Conservation (phyloP, 2,888 invertebrate genomes). For the Seira ritae region DNA sequence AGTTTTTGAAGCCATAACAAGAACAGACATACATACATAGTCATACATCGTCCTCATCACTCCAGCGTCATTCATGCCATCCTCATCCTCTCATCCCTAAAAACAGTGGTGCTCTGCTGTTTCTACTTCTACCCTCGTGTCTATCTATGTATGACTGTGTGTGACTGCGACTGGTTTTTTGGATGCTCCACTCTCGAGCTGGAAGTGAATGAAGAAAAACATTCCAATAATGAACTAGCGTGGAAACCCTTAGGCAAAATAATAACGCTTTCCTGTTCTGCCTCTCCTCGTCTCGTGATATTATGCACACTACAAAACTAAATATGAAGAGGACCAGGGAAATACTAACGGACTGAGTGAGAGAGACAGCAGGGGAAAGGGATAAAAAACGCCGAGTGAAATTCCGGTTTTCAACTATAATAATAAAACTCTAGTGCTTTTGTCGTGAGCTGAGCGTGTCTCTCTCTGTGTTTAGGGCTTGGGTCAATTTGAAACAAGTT, state of each 20-base stretch:
- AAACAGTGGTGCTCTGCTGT: not conserved
- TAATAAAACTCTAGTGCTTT: constrained; percentile 11
- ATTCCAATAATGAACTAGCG: constrained; percentile 62
- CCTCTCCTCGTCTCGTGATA: not conserved
- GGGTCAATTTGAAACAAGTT: constrained; percentile 11
- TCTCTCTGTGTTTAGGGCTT: not conserved
- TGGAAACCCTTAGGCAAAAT: constrained; percentile 46
- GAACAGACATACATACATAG: not conserved
- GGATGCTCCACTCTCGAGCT: not conserved
- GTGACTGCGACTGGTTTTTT: constrained; percentile 14
- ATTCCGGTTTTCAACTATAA: constrained; percentile 7
- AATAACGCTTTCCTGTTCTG: not conserved
- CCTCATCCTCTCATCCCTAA: constrained; percentile 18
- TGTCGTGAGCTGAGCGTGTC: not conserved
- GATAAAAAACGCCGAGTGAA: not conserved
- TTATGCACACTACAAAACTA: constrained; percentile 32
- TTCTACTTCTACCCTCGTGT: constrained; percentile 10
- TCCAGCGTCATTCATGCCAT: constrained; percentile 18
- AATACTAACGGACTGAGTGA: not conserved
- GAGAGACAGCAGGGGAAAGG: not conserved
- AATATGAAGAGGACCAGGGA: not conserved
- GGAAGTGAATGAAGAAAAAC: constrained; percentile 55
- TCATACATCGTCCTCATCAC: not conserved
- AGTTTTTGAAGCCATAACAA: constrained; percentile 15
- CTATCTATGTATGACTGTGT: no score